A percentile compares a stretch with the other conserved stretches of the same genome.
Conservation (phyloP, 2,888 invertebrate species). For the Polydrusus pterygomalis region DNA sequence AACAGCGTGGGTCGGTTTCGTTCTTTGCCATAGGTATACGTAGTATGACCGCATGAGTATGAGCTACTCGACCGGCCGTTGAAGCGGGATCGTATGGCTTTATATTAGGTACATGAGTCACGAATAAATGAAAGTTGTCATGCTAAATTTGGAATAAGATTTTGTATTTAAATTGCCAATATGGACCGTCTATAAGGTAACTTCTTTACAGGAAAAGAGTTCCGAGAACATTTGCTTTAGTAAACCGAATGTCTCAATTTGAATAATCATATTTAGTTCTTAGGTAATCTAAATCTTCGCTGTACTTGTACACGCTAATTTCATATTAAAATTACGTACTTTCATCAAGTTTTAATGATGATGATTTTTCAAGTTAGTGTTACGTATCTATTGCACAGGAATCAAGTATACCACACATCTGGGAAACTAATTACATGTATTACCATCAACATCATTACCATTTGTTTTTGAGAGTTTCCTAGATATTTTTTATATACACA, state of each 20-base stretch:
- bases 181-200: background rate
- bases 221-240: no score
- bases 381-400: background rate
- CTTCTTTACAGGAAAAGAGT: background rate
- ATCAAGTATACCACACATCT: constrained; percentile 3
- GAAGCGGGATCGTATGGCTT: constrained; percentile 8
- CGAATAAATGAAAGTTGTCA: constrained; percentile 6
- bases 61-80: constrained; percentile 7
- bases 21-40: constrained; percentile 19
- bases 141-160: background rate
- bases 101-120: background rate
- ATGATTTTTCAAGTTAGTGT: constrained; percentile 21
- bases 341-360: constrained; percentile 25
- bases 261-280: constrained; percentile 6
- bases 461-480: background rate
- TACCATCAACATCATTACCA: constrained; percentile 15
- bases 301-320: background rate
- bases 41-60: constrained; percentile 14
- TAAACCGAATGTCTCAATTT: background rate
- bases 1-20: constrained; percentile 19
- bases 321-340: constrained; percentile 18
- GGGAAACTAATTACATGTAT: constrained; percentile 1
- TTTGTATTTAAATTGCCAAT: background rate
- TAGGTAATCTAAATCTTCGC: constrained; percentile 13
- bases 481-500: background rate